Evolutionary conservation across 92 coral and sea anemone genomes (phyloP).

Genomic region (Parazoanthus swiftii): DNA sequence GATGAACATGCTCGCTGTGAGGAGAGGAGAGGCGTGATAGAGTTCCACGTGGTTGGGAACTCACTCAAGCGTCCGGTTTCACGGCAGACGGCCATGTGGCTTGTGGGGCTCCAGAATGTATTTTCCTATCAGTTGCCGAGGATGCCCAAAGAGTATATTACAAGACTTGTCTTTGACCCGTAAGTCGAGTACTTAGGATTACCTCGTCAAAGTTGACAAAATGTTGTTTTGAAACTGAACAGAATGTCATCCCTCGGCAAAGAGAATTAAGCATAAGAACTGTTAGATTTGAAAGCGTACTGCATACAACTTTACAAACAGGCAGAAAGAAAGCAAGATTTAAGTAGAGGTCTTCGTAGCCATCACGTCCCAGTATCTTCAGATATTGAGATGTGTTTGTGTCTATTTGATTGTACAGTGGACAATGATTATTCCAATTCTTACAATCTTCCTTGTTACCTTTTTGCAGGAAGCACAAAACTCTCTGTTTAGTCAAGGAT

Average conservation of each 20-base stretch:
- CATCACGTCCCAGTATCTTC: too few relatives aligned
- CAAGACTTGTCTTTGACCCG: conserved; percentile 98
- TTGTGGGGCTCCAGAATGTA: conserved; percentile 94
- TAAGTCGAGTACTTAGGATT: conserved; percentile 46
- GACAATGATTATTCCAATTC: not conserved
- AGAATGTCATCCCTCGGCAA: not conserved
- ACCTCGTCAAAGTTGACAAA: not conserved
- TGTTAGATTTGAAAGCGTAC: too few relatives aligned
- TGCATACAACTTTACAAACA: too few relatives aligned
- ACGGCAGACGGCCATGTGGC: conserved; percentile 83
- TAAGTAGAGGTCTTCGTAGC: too few relatives aligned
- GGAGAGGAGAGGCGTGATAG: conserved; percentile 94
- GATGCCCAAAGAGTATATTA: conserved; percentile 96
- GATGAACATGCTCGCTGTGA: conserved; percentile 98
- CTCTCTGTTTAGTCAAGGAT: conserved; percentile 91
- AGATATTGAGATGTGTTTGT: not conserved
- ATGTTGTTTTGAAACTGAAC: not conserved
- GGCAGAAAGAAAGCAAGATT: too few relatives aligned
- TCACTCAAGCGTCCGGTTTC: conserved; percentile 80
- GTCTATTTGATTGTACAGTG: not conserved
- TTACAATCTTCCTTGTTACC: not conserved
- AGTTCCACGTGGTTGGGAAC: conserved; percentile 97
- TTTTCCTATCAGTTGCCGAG: conserved; percentile 95
- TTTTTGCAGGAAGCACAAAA: conserved; percentile 88
- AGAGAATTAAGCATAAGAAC: too few relatives aligned